Percentiles rank a stretch among this genome's conserved stretches.
phyloP scores from a whole-genome alignment of 2,113 vertebrate species.

The Thomomys bottae region DNA sequence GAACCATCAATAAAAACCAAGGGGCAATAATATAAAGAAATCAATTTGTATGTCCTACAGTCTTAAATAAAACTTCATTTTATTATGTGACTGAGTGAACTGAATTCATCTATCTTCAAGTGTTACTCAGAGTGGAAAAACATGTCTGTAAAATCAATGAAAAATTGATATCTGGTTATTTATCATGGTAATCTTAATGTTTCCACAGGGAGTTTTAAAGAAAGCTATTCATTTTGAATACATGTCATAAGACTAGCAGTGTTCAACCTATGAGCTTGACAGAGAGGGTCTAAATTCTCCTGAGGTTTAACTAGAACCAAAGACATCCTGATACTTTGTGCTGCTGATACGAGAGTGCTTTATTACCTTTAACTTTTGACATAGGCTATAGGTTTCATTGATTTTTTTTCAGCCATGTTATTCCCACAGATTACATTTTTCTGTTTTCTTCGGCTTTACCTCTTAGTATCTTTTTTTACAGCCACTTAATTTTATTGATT shows the following conservation, averaged over 20 bases:
- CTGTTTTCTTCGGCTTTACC: slow-evolving; percentile 61
- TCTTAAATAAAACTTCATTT: slow-evolving; percentile 72
- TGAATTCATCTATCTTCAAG: slow-evolving; percentile 56
- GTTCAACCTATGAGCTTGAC: slow-evolving; percentile 40
- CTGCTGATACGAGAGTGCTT: slow-evolving; percentile 51
- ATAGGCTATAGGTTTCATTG: slow-evolving; percentile 60
- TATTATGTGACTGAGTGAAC: slow-evolving; percentile 21
- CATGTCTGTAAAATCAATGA: slow-evolving; percentile 36
- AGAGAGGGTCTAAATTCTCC: slow-evolving; percentile 51
- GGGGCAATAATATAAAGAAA: slow-evolving; percentile 64
- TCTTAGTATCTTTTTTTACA: slow-evolving; percentile 67
- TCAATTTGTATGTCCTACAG: slow-evolving; percentile 51
- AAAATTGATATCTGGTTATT: slow-evolving; percentile 72
- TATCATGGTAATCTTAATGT: slow-evolving; percentile 65
- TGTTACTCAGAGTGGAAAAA: slow-evolving; percentile 61
- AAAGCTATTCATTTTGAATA: slow-evolving; percentile 58
- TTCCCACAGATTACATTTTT: slow-evolving; percentile 59
- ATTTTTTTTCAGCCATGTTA: slow-evolving; percentile 63
- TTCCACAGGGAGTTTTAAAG: slow-evolving; percentile 66
- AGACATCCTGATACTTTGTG: neutral
- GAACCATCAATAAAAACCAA: slow-evolving; percentile 60
- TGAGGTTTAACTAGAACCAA: slow-evolving; percentile 39
- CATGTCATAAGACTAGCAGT: slow-evolving; percentile 47
- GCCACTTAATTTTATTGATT: slow-evolving; percentile 77
- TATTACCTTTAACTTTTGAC: slow-evolving; percentile 51